Conservation (phyloP, 1,140 invertebrate genomes). For the Stratiolaelaps scimitus region DNA sequence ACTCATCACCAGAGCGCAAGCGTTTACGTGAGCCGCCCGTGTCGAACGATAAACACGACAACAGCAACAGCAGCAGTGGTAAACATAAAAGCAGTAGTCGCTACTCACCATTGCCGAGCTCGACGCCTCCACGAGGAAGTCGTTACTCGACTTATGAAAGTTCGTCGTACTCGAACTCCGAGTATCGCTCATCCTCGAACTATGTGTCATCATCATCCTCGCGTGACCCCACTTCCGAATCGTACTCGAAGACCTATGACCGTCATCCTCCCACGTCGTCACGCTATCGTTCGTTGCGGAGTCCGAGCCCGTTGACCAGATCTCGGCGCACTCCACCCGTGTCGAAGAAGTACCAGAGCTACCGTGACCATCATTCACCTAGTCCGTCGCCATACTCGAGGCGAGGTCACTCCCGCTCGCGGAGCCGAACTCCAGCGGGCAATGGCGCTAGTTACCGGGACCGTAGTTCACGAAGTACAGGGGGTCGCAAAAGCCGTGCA, state of each 20-base stretch:
- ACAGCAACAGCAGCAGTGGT: constrained; percentile 5
- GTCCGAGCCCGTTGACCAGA: constrained; percentile 22
- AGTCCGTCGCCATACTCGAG: constrained; percentile 23
- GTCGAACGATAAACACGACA: constrained; percentile 1
- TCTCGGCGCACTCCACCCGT: constrained; percentile 1
- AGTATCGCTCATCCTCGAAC: constrained; percentile 12
- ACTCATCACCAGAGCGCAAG: constrained; percentile 15
- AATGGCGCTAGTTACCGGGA: constrained; percentile 14
- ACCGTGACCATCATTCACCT: constrained; percentile 13
- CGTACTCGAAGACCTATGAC: constrained; percentile 1
- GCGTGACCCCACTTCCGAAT: background rate
- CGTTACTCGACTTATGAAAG: constrained; percentile 10
- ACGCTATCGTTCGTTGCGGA: background rate
- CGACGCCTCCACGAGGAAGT: constrained; percentile 9
- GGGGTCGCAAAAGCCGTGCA: constrained; percentile 7
- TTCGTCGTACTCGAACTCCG: background rate
- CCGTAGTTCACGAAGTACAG: background rate
- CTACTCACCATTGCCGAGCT: constrained; percentile 18
- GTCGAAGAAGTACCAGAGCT: constrained; percentile 24
- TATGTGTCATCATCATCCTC: constrained; percentile 22
- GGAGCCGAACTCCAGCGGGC: constrained; percentile 14
- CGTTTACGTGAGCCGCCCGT: background rate
- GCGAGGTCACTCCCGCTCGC: constrained; percentile 2
- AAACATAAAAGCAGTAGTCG: constrained; percentile 6
- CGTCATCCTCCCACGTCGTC: constrained; percentile 10